Conservation (phyloP, 1,140 invertebrate species). For the Zophobas atratus region DNA sequence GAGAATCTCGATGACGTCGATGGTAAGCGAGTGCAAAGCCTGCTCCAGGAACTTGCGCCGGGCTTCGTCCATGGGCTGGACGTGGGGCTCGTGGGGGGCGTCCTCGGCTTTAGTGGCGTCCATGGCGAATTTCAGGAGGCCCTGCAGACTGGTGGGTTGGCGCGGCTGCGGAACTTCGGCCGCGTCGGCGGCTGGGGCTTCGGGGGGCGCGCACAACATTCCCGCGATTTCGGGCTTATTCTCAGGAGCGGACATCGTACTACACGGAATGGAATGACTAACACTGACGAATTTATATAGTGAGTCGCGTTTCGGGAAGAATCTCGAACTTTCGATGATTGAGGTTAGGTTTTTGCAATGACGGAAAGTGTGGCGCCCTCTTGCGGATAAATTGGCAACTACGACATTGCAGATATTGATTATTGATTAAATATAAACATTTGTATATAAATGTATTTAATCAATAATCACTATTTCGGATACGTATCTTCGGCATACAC, state of each 20-base stretch:
- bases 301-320: background rate
- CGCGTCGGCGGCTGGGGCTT: background rate
- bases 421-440: too few species aligned
- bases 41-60: slow-evolving; percentile 78
- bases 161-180: slow-evolving; percentile 16
- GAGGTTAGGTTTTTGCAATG: background rate
- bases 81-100: slow-evolving; percentile 67
- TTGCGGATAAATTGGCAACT: background rate
- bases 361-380: background rate
- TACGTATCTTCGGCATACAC: too few species aligned
- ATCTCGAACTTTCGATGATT: slow-evolving; percentile 8
- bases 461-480: too few species aligned
- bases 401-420: too few species aligned
- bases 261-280: slow-evolving; percentile 46
- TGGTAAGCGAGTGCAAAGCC: slow-evolving; percentile 77
- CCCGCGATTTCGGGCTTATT: slow-evolving; percentile 42
- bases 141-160: slow-evolving; percentile 69
- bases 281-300: background rate
- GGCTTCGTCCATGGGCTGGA: slow-evolving; percentile 73
- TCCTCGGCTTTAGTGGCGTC: slow-evolving; percentile 75
- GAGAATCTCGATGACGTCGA: slow-evolving; percentile 77
- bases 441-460: too few species aligned
- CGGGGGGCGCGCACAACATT: slow-evolving; percentile 30
- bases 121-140: slow-evolving; percentile 76
- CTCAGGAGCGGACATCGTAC: slow-evolving; percentile 44